Evolutionary conservation across 2,113 vertebrate species (phyloP).

Genomic region (Chionodraco myersi): DNA sequence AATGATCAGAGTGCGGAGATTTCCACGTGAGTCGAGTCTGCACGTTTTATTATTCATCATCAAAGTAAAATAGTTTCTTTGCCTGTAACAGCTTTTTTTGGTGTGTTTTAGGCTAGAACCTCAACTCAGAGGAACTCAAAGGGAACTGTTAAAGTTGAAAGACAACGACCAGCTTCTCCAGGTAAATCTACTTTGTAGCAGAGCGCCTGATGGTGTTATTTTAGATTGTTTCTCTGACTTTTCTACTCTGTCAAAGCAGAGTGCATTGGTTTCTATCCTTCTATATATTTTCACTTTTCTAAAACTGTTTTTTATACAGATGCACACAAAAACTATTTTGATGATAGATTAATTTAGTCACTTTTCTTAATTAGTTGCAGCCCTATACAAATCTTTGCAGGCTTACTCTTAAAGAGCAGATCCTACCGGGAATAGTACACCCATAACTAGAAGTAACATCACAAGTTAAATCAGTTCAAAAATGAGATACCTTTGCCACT

Average conservation of each 20-base stretch:
- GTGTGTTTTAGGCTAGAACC: conserved; percentile 62
- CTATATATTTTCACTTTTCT: no score
- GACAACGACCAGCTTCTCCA: conserved; percentile 76
- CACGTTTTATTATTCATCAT: neutral
- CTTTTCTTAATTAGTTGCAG: no score
- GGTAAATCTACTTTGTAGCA: conserved; percentile 52
- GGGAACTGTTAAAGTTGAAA: conserved; percentile 61
- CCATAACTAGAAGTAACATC: neutral
- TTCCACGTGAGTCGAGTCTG: conserved; percentile 60
- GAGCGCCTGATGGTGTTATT: neutral
- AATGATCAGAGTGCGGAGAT: conserved; percentile 64
- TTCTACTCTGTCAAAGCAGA: neutral
- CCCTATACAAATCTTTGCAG: neutral
- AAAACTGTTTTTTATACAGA: no score
- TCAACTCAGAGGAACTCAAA: conserved; percentile 61
- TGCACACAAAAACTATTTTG: no score
- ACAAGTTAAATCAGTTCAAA: neutral
- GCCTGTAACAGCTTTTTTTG: neutral
- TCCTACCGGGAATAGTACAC: neutral
- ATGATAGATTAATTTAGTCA: no score
- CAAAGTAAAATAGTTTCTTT: fast-evolving
- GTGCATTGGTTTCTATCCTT: neutral
- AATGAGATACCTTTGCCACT: neutral
- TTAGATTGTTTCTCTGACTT: neutral
- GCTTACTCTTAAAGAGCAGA: neutral